These are phyloP conservation scores for Probosciger aterrimus DNA, from an alignment of 2,113 vertebrate genomes.

Conservation along the genomic window DNA sequence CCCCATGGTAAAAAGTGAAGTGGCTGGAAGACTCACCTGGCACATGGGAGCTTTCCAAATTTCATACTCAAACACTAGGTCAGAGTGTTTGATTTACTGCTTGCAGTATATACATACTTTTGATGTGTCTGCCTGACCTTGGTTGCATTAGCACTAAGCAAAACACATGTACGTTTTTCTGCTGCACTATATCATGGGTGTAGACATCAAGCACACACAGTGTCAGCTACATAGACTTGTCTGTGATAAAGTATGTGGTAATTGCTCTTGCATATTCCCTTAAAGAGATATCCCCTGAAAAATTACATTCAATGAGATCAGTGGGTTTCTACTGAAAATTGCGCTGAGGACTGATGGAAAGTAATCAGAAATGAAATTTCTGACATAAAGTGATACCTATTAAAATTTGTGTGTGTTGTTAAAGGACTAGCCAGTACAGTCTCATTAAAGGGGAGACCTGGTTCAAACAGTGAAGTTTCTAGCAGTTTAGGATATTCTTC, in stretches of 20 bases:
- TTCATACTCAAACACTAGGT: background rate
- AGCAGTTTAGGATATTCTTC: background rate
- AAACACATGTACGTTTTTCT: background rate
- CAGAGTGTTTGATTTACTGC: background rate
- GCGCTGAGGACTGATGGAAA: background rate
- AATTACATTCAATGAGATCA: background rate
- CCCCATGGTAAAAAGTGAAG: background rate
- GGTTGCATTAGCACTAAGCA: background rate
- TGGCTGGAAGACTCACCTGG: background rate
- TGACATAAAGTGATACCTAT: background rate
- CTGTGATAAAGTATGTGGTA: background rate
- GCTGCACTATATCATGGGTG: background rate
- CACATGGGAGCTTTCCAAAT: background rate
- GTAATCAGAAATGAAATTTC: background rate
- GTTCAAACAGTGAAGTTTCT: background rate
- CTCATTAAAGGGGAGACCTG: background rate
- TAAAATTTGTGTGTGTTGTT: background rate
- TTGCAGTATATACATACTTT: background rate
- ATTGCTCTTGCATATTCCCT: background rate
- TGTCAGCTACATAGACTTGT: background rate
- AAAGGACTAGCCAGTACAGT: background rate
- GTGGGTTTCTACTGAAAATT: background rate
- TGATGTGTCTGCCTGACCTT: background rate
- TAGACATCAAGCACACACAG: background rate
- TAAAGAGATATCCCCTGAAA: background rate